A percentile compares a stretch with the other conserved stretches of the same genome.
Conservation (phyloP, 2,113 vertebrate species). For the Pampusana beccarii region DNA sequence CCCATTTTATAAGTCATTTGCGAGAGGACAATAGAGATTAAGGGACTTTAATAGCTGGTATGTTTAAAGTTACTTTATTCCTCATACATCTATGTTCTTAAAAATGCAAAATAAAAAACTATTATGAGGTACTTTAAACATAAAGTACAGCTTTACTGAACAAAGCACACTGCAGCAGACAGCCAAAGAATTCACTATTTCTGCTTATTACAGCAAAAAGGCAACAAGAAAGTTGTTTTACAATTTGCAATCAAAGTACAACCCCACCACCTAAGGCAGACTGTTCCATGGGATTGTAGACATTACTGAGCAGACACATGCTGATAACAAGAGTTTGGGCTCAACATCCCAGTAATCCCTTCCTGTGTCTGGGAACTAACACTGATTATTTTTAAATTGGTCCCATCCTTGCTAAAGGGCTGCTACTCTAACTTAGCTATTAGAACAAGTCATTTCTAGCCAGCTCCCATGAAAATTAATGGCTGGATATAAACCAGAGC, state of each 20-base stretch:
- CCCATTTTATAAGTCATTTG: neutral
- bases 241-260: neutral
- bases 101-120: neutral
- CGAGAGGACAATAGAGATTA: neutral
- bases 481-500: slow-evolving; percentile 12
- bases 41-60: neutral
- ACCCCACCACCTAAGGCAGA: neutral
- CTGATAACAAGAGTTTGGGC: neutral
- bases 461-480: slow-evolving; percentile 43
- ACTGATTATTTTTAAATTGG: slow-evolving; percentile 41
- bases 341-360: neutral
- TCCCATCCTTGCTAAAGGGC: slow-evolving; percentile 2
- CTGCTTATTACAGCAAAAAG: neutral
- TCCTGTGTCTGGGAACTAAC: neutral
- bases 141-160: neutral
- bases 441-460: neutral
- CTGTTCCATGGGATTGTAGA: neutral
- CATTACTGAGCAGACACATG: no score
- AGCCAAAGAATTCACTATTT: neutral
- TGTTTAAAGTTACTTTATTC: neutral
- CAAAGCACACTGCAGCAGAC: neutral
- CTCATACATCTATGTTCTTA: neutral
- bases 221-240: neutral
- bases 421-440: neutral
- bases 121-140: neutral